phyloP scores from a whole-genome alignment of 92 coral and sea anemone genomes.

The Phenganax subtilis region DNA sequence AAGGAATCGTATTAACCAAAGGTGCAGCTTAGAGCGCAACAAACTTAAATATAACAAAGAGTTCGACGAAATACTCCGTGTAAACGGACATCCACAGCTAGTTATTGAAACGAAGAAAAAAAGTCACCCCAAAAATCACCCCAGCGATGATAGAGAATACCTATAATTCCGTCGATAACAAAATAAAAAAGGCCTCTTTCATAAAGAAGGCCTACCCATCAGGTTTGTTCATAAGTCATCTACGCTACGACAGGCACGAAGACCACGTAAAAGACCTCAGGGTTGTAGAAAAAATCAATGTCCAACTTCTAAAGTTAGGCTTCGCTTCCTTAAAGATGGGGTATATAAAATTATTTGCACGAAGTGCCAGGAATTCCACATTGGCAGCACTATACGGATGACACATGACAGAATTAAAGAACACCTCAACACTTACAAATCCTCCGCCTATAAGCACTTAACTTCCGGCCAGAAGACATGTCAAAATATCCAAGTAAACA shows the following conservation, averaged over 20 bases:
- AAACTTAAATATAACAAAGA: conserved; percentile 1
- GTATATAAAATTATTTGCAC: neutral
- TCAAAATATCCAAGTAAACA: neutral
- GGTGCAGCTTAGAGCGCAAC: conserved; percentile 1
- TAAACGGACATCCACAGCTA: neutral
- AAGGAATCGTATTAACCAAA: conserved; percentile 32
- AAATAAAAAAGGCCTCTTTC: conserved; percentile 6
- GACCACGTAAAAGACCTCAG: neutral
- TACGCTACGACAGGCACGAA: conserved; percentile 19
- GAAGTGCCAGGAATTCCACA: neutral
- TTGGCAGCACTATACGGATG: neutral
- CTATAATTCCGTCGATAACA: conserved; percentile 14
- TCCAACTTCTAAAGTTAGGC: neutral
- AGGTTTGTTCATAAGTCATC: conserved; percentile 17
- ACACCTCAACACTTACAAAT: conserved; percentile 1
- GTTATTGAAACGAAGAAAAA: neutral
- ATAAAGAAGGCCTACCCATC: neutral
- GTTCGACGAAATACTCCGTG: neutral
- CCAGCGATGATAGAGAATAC: conserved; percentile 15
- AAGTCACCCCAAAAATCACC: conserved; percentile 15
- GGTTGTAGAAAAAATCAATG: neutral
- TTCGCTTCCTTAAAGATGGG: neutral
- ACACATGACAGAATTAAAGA: neutral
- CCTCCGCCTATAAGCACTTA: conserved; percentile 1
- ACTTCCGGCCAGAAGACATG: neutral